Evolutionary conservation across 2,113 vertebrate species (phyloP).

Genomic region (Rynchops niger): DNA sequence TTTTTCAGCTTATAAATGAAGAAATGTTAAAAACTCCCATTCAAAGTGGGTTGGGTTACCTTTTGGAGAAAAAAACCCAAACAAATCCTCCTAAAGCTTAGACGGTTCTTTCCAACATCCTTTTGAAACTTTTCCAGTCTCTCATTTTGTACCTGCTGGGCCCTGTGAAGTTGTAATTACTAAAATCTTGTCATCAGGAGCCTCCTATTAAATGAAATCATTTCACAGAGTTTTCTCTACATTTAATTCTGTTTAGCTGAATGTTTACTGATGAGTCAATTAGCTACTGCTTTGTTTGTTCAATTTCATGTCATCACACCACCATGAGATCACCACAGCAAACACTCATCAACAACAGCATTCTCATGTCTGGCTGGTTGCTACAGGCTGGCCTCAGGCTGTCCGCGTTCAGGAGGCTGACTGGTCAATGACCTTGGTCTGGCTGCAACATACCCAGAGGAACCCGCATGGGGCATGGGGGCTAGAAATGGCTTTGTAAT

Average conservation of each 20-base stretch:
- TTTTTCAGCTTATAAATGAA: neutral
- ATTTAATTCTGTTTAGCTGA: constrained; percentile 14
- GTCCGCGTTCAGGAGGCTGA: neutral
- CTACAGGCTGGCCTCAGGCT: neutral
- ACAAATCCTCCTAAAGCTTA: neutral
- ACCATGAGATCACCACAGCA: constrained; percentile 17
- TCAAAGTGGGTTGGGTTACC: neutral
- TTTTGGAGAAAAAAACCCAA: neutral
- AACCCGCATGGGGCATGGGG: accelerated
- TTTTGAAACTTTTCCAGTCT: neutral
- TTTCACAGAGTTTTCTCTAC: constrained; percentile 23
- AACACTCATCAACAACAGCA: neutral
- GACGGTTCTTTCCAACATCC: neutral
- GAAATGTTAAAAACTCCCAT: neutral
- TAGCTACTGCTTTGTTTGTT: constrained; percentile 44
- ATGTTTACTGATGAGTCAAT: constrained; percentile 59
- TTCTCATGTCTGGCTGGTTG: neutral
- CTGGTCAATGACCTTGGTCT: neutral
- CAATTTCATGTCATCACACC: constrained; percentile 44
- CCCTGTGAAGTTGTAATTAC: neutral
- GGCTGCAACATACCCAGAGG: neutral
- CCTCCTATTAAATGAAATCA: neutral
- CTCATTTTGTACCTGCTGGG: neutral
- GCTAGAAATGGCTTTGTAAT: neutral
- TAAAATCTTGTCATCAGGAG: neutral